Evolutionary conservation across 1,140 invertebrate genomes (phyloP).

Genomic region (Tribolium madens): DNA sequence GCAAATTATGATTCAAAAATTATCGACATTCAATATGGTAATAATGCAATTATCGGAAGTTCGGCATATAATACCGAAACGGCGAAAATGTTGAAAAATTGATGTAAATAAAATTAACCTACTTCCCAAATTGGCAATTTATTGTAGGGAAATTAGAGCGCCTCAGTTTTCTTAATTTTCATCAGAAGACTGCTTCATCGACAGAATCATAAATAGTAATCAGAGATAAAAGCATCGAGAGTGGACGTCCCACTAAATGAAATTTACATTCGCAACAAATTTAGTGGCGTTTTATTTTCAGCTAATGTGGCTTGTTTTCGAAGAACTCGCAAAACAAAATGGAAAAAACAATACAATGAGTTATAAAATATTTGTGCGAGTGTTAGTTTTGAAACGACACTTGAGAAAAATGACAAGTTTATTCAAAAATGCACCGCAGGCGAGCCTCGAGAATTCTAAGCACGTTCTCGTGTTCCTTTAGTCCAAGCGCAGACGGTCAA

Average conservation of each 20-base stretch:
- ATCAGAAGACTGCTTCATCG: conserved; percentile 8
- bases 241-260: neutral
- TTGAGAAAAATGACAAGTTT: conserved; percentile 38
- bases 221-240: conserved; percentile 7
- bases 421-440: conserved; percentile 37
- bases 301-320: conserved; percentile 3
- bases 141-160: neutral
- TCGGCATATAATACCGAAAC: neutral
- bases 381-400: conserved; percentile 28
- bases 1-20: conserved; percentile 3
- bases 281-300: conserved; percentile 12
- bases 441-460: conserved; percentile 14
- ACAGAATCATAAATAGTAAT: conserved; percentile 35
- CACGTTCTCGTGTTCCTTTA: conserved; percentile 33
- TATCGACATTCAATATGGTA: conserved; percentile 6
- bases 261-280: conserved; percentile 7
- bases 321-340: too few species aligned
- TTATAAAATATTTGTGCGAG: conserved; percentile 7
- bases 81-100: conserved; percentile 4
- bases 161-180: conserved; percentile 26
- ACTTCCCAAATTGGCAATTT: conserved; percentile 10
- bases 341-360: neutral
- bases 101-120: neutral
- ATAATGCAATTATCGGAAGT: conserved; percentile 14
- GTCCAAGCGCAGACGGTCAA: conserved; percentile 32